Conservation (phyloP, 2,888 invertebrate species). For the Sesia apiformis region DNA sequence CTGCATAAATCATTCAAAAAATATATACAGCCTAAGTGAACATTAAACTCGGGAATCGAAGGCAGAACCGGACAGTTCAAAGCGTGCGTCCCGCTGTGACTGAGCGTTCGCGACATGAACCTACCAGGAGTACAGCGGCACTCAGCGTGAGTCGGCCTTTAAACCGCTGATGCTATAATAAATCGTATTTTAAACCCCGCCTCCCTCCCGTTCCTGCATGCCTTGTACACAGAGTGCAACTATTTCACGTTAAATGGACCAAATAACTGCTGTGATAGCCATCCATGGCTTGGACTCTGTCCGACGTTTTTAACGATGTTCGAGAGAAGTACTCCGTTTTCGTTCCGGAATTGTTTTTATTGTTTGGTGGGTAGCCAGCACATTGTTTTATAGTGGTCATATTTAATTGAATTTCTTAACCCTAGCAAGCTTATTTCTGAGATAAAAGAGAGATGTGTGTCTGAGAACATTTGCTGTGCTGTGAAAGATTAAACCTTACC, state of each 20-base stretch:
- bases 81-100: constrained; percentile 32
- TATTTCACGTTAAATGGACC: constrained; percentile 70
- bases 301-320: constrained; percentile 45
- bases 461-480: too few relatives aligned
- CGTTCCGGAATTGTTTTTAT: constrained; percentile 52
- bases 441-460: too few relatives aligned
- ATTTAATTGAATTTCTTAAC: too few relatives aligned
- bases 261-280: constrained; percentile 51
- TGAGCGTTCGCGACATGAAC: constrained; percentile 31
- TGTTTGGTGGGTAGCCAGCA: constrained; percentile 16
- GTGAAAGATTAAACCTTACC: too few relatives aligned
- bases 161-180: constrained; percentile 39
- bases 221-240: constrained; percentile 21
- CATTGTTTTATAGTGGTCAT: too few relatives aligned
- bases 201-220: neutral
- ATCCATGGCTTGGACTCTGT: constrained; percentile 32
- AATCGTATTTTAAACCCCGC: constrained; percentile 40
- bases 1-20: neutral
- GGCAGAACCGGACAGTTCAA: constrained; percentile 21
- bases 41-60: constrained; percentile 1
- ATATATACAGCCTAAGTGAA: neutral
- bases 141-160: constrained; percentile 37
- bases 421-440: too few relatives aligned
- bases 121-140: constrained; percentile 32
- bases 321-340: constrained; percentile 34